phyloP scores from a whole-genome alignment of 92 coral and sea anemone genomes.

The Siderastrea radians region DNA sequence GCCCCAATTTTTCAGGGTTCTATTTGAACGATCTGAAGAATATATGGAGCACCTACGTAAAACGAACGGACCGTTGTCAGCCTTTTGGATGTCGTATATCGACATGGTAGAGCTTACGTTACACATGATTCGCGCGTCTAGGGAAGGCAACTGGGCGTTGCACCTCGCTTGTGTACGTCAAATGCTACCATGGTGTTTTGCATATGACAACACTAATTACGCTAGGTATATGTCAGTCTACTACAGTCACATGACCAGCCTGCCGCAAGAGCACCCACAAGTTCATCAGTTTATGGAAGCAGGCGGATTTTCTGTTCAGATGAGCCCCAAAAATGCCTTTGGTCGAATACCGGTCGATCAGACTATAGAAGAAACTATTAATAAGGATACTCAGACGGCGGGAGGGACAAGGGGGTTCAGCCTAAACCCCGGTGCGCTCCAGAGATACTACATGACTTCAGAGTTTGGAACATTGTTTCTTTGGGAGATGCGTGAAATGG shows the following conservation, averaged over 20 bases:
- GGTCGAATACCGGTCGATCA: constrained; percentile 52
- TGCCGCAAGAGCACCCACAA: constrained; percentile 51
- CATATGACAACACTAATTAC: constrained; percentile 64
- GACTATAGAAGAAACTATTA: constrained; percentile 51
- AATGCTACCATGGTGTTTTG: constrained; percentile 78
- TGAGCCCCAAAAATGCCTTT: constrained; percentile 48
- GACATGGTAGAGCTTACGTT: constrained; percentile 63
- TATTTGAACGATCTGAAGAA: constrained; percentile 21
- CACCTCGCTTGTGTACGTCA: constrained; percentile 63
- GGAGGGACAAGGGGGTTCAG: constrained; percentile 59
- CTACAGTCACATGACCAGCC: constrained; percentile 44
- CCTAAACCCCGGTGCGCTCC: constrained; percentile 50
- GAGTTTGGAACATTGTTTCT: constrained; percentile 61
- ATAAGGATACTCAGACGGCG: constrained; percentile 51
- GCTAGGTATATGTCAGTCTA: constrained; percentile 41
- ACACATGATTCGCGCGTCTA: constrained; percentile 50
- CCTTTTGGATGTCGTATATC: constrained; percentile 70
- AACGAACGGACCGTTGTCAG: constrained; percentile 29
- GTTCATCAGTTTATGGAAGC: constrained; percentile 17
- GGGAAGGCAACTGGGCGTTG: constrained; percentile 68
- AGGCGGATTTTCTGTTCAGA: constrained; percentile 65
- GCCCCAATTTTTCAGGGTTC: neutral
- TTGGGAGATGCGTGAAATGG: constrained; percentile 49
- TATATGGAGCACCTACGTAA: constrained; percentile 38
- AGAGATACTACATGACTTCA: constrained; percentile 29